Base-by-base conservation (phyloP, 2,888 invertebrate species). In the Pristionchus maxplancki region DNA sequence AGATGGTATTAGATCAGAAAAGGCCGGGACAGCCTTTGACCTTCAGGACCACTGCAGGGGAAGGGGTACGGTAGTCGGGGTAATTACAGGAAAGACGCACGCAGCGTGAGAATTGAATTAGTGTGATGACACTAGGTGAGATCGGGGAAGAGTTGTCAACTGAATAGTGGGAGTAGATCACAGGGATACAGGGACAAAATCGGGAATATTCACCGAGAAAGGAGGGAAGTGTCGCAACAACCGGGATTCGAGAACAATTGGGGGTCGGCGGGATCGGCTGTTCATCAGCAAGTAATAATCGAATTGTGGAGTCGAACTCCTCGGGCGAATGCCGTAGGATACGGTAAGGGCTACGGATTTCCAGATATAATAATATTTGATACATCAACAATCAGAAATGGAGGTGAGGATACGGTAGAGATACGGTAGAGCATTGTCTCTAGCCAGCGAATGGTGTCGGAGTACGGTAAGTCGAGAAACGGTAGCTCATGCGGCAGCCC, bases 401-500 rank as follows among this genome's bases (percentile, higher is more conserved):
- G n/a, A 58, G n/a, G 2, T 8, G 11, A 6, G 44, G 28, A 48
- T 78, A 48, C 44, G 44, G 40, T 78, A 78, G 37, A 24, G 17
- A 5, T 37, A 71, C 71, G 3, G 34, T 28, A n/a, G n/a, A n/a
- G n/a, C n/a, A n/a, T n/a, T n/a, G n/a, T n/a, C n/a, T n/a, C n/a
- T n/a, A 5, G 44, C 11, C 37, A 34, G 82, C 15, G 82, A 6
- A 48, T 24, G 20, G 40, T 74, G 15, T 48, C 1, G 53, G 50
- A 40, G 34, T 81, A 81, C 50, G 81, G 81, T 82, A 50, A n/a
- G n/a, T n/a, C n/a, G n/a, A n/a, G n/a, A n/a, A n/a, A n/a, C n/a
- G n/a, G 9, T 28, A 40, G 64, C 24, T 90, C 74, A 92, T 13
- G 91, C 91, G 34, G 92, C 92, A 1, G 91, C 92, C 92, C 92